Evolutionary conservation across 2,888 invertebrate species (phyloP).

Genomic region (Galerucella pusilla): DNA sequence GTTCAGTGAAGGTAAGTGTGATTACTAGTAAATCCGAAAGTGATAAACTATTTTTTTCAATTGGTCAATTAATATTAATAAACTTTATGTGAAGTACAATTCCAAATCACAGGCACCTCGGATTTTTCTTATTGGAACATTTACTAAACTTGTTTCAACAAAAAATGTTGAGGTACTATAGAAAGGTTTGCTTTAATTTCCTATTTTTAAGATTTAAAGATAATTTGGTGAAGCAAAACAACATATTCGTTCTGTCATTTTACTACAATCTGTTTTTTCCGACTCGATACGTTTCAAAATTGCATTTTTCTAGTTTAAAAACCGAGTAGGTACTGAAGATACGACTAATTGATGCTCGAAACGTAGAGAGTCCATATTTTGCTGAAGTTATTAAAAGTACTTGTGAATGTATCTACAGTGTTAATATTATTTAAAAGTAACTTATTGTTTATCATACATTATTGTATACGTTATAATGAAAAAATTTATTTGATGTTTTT

Average conservation of each 20-base stretch:
- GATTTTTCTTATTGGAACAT: too few relatives aligned
- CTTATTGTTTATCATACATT: conserved; percentile 49
- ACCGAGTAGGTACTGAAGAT: conserved; percentile 10
- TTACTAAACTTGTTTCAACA: too few relatives aligned
- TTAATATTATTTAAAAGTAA: conserved; percentile 46
- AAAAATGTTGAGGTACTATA: background rate
- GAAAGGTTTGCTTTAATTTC: background rate
- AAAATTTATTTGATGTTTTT: conserved; percentile 48
- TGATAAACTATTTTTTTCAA: too few relatives aligned
- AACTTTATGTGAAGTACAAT: background rate
- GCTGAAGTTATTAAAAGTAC: conserved; percentile 34
- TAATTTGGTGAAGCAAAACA: background rate
- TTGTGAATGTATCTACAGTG: conserved; percentile 50
- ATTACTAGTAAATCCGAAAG: too few relatives aligned
- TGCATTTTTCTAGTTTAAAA: conserved; percentile 23
- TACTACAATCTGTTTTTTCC: conserved; percentile 11
- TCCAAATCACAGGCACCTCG: too few relatives aligned
- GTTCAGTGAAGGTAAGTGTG: too few relatives aligned
- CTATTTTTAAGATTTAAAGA: background rate
- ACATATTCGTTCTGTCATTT: conserved; percentile 17
- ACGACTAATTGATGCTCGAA: conserved; percentile 7
- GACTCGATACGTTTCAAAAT: conserved; percentile 45
- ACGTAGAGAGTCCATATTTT: conserved; percentile 40
- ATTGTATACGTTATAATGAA: conserved; percentile 48
- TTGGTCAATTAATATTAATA: background rate